phyloP scores from a whole-genome alignment of 2,888 invertebrate genomes.

The Oxyteleia sp. region DNA sequence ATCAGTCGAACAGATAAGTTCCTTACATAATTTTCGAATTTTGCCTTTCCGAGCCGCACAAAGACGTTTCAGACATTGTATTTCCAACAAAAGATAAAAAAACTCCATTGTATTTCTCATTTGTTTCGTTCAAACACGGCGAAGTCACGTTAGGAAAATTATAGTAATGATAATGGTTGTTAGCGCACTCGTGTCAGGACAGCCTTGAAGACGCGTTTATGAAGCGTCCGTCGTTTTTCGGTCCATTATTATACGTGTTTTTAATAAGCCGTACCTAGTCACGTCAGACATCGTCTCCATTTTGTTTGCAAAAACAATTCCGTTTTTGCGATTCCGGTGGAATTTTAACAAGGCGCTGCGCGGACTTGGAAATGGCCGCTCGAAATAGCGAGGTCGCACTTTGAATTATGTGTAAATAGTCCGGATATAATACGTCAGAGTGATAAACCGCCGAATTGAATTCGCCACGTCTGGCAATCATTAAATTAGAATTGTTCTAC shows the following conservation, averaged over 20 bases:
- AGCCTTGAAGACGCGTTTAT: conserved; percentile 37
- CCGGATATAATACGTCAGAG: conserved; percentile 51
- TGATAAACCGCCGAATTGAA: conserved; percentile 26
- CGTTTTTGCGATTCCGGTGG: conserved; percentile 42
- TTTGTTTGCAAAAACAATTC: conserved; percentile 45
- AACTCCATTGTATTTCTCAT: not conserved
- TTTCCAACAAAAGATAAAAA: conserved; percentile 5
- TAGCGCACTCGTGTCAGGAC: conserved; percentile 46
- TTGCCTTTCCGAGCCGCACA: not conserved
- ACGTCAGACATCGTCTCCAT: not conserved
- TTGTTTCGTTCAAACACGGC: conserved; percentile 19
- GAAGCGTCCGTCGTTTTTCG: conserved; percentile 30
- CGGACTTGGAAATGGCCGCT: conserved; percentile 11
- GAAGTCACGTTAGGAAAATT: conserved; percentile 39
- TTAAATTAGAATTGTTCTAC: conserved; percentile 45
- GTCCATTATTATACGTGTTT: conserved; percentile 21
- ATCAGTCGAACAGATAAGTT: too few relatives aligned
- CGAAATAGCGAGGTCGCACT: conserved; percentile 46
- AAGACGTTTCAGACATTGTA: not conserved
- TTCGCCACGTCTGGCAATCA: conserved; percentile 17
- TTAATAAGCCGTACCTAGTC: conserved; percentile 23
- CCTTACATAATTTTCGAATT: too few relatives aligned
- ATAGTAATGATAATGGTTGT: conserved; percentile 58
- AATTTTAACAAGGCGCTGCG: conserved; percentile 54
- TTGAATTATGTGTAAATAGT: conserved; percentile 51